Evolutionary conservation across 2,113 vertebrate genomes (phyloP).

Genomic region (Vicugna pacos): DNA sequence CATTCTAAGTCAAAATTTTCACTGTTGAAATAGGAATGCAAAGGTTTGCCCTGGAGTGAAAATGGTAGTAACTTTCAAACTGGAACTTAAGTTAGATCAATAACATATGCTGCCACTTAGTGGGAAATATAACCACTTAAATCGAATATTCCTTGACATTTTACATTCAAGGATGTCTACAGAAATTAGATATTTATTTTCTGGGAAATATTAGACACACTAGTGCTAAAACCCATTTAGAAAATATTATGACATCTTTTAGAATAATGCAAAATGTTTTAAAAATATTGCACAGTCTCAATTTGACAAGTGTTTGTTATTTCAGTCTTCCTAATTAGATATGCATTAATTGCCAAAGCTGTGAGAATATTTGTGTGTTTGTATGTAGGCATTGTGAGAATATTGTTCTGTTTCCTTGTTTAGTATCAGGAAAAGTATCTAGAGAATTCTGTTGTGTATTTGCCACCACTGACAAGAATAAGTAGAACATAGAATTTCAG

Average conservation of each 20-base stretch:
- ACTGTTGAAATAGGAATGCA: neutral
- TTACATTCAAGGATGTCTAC: neutral
- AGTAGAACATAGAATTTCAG: neutral
- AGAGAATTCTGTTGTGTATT: neutral
- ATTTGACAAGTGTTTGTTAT: constrained; percentile 3
- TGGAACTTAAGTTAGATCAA: neutral
- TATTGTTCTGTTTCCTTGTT: neutral
- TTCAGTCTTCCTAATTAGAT: neutral
- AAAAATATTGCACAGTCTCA: neutral
- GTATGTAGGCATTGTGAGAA: neutral
- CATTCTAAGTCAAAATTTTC: neutral
- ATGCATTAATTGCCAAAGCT: neutral
- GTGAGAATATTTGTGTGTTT: neutral
- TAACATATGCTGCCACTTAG: neutral
- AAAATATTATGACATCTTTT: constrained; percentile 9
- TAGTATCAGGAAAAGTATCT: neutral
- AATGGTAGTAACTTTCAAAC: neutral
- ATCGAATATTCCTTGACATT: neutral
- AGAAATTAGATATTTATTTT: constrained; percentile 34
- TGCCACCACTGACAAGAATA: neutral
- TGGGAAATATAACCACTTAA: neutral
- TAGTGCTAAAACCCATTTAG: neutral
- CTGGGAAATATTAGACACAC: neutral
- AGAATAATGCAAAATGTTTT: constrained; percentile 8
- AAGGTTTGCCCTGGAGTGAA: neutral